A percentile compares a stretch with the other conserved stretches of the same genome.
Evolutionary conservation across 2,113 vertebrate species (phyloP).

Genomic region (Hemibagrus wyckioides): DNA sequence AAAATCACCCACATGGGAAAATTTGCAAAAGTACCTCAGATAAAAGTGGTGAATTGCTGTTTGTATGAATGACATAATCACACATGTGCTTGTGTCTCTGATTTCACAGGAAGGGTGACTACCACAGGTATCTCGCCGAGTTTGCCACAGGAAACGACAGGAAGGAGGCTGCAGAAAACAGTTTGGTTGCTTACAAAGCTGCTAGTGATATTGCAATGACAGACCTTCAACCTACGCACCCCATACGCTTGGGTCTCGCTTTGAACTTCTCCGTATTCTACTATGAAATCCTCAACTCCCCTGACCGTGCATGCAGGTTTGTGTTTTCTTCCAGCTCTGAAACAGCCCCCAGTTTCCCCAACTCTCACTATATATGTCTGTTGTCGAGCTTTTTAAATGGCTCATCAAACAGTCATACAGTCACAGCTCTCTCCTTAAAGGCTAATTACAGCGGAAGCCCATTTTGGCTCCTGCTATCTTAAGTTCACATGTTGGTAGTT

Average conservation of each 20-base stretch:
- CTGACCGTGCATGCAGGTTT: constrained; percentile 98
- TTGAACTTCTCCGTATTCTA: constrained; percentile 99
- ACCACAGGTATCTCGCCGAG: constrained; percentile 99
- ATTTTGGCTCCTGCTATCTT: not conserved
- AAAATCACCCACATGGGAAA: not conserved
- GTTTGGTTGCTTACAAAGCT: constrained; percentile 96
- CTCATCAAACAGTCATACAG: not conserved
- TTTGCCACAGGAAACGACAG: constrained; percentile 97
- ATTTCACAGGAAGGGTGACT: constrained; percentile 91
- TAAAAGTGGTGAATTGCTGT: constrained; percentile 1
- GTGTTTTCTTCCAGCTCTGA: constrained; percentile 21
- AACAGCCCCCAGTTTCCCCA: too few relatives aligned
- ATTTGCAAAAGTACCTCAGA: not conserved
- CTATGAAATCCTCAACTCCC: constrained; percentile 99
- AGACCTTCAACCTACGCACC: constrained; percentile 95
- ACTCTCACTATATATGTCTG: not conserved
- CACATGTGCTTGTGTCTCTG: constrained; percentile 7
- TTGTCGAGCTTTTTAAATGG: not conserved
- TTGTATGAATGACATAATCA: constrained; percentile 5
- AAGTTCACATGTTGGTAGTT: too few relatives aligned
- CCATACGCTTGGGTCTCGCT: constrained; percentile 96
- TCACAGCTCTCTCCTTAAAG: not conserved
- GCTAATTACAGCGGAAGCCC: not conserved
- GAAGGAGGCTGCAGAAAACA: constrained; percentile 98
- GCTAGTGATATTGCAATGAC: constrained; percentile 96